phyloP scores from a whole-genome alignment of 2,113 vertebrate species.

The Macrotis lagotis region DNA sequence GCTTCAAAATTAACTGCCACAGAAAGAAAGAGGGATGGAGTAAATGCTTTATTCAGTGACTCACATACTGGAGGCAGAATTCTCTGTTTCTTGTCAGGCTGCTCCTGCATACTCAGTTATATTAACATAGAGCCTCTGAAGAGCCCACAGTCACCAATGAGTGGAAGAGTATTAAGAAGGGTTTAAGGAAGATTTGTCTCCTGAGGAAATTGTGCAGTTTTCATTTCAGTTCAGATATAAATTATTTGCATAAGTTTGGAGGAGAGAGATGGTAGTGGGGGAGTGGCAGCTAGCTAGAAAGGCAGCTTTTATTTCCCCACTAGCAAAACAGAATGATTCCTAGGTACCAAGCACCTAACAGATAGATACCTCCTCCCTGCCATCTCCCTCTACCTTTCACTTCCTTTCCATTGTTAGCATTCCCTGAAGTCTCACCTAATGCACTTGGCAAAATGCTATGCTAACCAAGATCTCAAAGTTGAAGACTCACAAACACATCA shows the following conservation, averaged over 20 bases:
- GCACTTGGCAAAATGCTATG: background rate
- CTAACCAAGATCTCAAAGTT: background rate
- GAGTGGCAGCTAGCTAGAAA: background rate
- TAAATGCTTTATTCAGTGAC: background rate
- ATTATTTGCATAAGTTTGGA: background rate
- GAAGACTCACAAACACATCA: background rate
- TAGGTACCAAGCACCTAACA: background rate
- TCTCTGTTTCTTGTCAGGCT: background rate
- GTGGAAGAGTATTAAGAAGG: constrained; percentile 42
- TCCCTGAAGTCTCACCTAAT: background rate
- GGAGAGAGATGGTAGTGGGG: background rate
- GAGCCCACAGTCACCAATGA: background rate
- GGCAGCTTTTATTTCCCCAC: background rate
- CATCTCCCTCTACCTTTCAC: background rate
- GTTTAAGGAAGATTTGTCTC: constrained; percentile 30
- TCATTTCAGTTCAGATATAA: constrained; percentile 43
- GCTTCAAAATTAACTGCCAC: too few species aligned
- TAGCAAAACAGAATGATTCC: constrained; percentile 16
- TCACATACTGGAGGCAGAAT: accelerated
- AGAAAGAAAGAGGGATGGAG: accelerated
- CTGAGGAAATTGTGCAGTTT: background rate
- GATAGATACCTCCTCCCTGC: background rate
- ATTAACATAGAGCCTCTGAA: background rate
- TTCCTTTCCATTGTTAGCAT: constrained; percentile 6
- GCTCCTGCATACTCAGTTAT: background rate